Base-by-base conservation (phyloP, 2,888 invertebrate genomes). In the Chymomyza amoena region DNA sequence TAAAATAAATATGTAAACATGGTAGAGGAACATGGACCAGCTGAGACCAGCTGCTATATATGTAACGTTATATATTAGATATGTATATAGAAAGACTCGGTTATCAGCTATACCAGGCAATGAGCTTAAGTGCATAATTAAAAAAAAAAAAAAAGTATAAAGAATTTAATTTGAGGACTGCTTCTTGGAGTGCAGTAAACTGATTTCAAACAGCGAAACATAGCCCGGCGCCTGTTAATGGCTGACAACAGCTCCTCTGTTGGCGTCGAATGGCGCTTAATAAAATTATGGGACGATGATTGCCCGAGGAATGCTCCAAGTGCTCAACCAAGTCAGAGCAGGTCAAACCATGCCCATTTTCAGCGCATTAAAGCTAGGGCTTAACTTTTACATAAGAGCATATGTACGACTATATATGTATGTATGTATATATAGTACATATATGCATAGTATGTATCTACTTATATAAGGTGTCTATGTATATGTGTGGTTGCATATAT, bases 261-360 rank as follows among this genome's bases (percentile, higher is more conserved):
- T 54, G 54, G 18, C 54, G 18, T 54, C 3, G 66, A 18, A 67
- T 75, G 79, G 75, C 78, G 81, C 77, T 83, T 84, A 87, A 84
- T 84, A 87, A 87, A 87, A 87, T 84, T 87, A 84, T 85, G 87
- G 85, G 87, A 83, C 85, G 83, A 85, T 87, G 83, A 85, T 83
- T 82, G 83, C 79, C 18, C 69, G 59, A 52, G 61, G 71, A 76
- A 81, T 59, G 70, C 61, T 50, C 20, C 45, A 59, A 76, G 79
- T 59, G 70, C 61, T 50, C 20, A 54, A 59, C 59, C 57, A 39
- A 20, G 61, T 45, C 45, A 18, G 52, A n/a, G 20, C 16, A 54
- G 54, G 54, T 20, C 54, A 20, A 20, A 54, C 54, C 54, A 54
- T 20, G 4, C 18, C 18, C 54, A 68, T 66, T 45, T 68, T 63